Conservation (phyloP, 2,888 invertebrate genomes). For the Dicycla oo region DNA sequence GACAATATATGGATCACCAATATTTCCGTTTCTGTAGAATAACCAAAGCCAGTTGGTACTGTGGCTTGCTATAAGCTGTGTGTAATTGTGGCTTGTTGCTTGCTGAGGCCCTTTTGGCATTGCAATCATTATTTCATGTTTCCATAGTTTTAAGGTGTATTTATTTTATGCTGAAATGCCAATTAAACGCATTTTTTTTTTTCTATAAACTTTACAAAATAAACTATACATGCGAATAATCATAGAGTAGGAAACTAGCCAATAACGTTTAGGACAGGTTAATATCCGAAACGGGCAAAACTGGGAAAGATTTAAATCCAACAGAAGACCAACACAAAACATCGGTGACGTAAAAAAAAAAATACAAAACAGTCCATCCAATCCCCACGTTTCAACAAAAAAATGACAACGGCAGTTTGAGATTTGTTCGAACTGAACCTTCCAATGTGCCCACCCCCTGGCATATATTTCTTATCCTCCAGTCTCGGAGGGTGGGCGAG, state of each 20-base stretch:
- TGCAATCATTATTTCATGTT: too few species aligned
- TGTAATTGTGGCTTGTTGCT: too few species aligned
- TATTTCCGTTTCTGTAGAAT: background rate
- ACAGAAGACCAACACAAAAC: background rate
- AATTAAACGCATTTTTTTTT: too few species aligned
- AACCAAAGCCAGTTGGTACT: background rate
- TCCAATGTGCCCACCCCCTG: slow-evolving; percentile 35
- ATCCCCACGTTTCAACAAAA: background rate
- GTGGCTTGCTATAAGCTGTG: too few species aligned
- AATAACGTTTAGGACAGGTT: background rate
- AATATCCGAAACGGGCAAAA: background rate
- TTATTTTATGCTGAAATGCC: too few species aligned
- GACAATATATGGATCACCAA: background rate
- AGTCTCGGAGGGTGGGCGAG: slow-evolving; percentile 56
- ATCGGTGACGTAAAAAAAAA: background rate
- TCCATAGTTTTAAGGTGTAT: background rate
- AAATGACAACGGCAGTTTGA: background rate
- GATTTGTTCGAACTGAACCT: slow-evolving; percentile 25
- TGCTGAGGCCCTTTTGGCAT: too few species aligned
- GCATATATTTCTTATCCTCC: slow-evolving; percentile 58
- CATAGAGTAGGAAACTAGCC: too few species aligned
- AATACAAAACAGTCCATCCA: background rate
- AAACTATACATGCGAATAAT: background rate
- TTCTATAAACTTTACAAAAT: too few species aligned
- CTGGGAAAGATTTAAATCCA: background rate